A percentile compares a stretch with the other conserved stretches of the same genome.
Conservation (phyloP, 92 coral and sea anemone species). For the Bergia sp. region DNA sequence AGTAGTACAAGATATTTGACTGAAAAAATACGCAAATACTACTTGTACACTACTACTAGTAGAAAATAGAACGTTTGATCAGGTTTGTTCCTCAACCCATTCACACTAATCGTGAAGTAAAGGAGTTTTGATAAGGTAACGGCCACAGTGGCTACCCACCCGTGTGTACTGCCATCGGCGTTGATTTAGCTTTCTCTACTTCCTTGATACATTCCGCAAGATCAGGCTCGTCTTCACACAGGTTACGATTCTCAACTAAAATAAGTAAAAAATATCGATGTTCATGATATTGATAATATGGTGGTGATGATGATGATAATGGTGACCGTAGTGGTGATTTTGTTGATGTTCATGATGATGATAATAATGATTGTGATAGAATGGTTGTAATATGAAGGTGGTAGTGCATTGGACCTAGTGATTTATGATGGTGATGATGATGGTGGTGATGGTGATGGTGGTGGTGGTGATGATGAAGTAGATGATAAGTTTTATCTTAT, state of each 20-base stretch:
- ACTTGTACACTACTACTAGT: too few relatives aligned
- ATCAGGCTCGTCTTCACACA: conserved; percentile 79
- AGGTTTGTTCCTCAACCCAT: not conserved
- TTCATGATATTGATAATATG: not conserved
- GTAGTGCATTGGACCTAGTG: too few relatives aligned
- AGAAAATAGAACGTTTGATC: too few relatives aligned
- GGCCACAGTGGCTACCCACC: not conserved
- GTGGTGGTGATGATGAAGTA: not conserved
- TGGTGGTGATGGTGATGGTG: not conserved
- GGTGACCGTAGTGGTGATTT: not conserved
- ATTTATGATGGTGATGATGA: not conserved
- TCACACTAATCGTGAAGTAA: not conserved
- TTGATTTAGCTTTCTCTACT: conserved; percentile 78
- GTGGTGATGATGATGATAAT: not conserved
- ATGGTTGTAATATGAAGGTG: not conserved
- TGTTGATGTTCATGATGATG: not conserved
- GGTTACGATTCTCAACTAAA: conserved; percentile 82
- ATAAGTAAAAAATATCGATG: not conserved
- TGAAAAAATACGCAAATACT: too few relatives aligned
- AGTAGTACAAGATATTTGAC: too few relatives aligned
- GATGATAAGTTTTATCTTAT: not conserved
- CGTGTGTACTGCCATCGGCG: conserved; percentile 24
- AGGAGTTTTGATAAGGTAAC: not conserved
- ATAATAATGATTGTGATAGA: not conserved
- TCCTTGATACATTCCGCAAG: conserved; percentile 82